phyloP scores from a whole-genome alignment of 2,113 vertebrate species.

The Oreocharis arfaki region DNA sequence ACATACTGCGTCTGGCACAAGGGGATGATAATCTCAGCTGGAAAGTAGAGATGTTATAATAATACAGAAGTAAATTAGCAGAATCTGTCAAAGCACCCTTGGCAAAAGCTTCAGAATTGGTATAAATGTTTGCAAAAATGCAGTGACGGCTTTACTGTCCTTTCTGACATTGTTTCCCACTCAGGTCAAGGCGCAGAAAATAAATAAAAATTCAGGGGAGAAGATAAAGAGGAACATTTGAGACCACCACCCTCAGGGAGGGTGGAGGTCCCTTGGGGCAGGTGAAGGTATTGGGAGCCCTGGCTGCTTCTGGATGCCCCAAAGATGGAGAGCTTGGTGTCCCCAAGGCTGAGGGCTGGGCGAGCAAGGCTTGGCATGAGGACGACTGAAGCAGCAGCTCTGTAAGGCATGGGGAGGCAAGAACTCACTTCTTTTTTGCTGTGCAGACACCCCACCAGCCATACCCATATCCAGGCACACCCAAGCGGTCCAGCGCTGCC shows the following conservation, averaged over 20 bases:
- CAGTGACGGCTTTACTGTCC: no score
- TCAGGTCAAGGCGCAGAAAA: background rate
- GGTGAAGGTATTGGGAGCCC: background rate
- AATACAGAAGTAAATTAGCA: background rate
- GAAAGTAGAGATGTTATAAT: background rate
- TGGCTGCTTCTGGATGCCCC: accelerated
- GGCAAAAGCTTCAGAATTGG: background rate
- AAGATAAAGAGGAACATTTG: background rate
- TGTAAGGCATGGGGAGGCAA: accelerated
- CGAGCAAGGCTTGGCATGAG: background rate
- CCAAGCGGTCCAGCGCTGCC: background rate
- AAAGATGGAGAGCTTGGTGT: accelerated
- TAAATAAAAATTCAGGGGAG: background rate
- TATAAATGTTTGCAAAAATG: background rate
- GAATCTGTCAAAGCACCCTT: background rate
- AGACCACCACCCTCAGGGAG: background rate
- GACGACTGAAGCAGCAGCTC: background rate
- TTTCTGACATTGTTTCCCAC: accelerated
- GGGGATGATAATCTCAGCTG: background rate
- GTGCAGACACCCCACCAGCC: background rate
- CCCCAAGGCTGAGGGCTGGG: accelerated
- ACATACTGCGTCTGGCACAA: background rate
- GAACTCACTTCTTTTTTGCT: no score
- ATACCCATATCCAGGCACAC: background rate
- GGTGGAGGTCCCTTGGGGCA: background rate